Conservation (phyloP, 2,888 invertebrate genomes). For the Hylaea fasciaria region DNA sequence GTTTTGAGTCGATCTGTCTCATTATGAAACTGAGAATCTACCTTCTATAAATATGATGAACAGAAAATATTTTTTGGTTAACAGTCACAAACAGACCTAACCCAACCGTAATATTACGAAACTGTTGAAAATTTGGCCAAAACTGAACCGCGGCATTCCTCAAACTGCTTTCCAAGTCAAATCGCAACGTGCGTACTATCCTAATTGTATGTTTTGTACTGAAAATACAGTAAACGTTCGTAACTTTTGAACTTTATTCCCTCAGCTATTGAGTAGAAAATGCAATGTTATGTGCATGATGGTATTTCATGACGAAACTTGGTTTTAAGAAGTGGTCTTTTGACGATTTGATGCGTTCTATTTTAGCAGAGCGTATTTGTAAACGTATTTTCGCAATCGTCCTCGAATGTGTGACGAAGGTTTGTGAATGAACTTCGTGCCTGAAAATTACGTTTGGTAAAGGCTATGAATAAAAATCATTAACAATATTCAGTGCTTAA, state of each 20-base stretch:
- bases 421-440: constrained; percentile 24
- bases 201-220: constrained; percentile 29
- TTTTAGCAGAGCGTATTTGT: constrained; percentile 62
- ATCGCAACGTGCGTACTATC: constrained; percentile 59
- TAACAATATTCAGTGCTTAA: too few relatives aligned
- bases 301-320: constrained; percentile 43
- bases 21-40: neutral
- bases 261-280: constrained; percentile 14
- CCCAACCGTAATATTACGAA: constrained; percentile 53
- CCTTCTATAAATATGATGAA: neutral
- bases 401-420: constrained; percentile 21
- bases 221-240: constrained; percentile 12
- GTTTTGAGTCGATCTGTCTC: neutral
- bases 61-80: neutral
- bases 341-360: constrained; percentile 76
- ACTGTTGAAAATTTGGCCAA: constrained; percentile 61
- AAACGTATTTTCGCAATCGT: constrained; percentile 66
- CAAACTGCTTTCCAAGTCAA: constrained; percentile 74
- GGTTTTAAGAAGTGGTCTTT: constrained; percentile 58
- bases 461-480: neutral
- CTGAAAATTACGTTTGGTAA: constrained; percentile 13
- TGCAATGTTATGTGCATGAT: constrained; percentile 6
- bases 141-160: constrained; percentile 56
- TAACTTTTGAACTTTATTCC: constrained; percentile 19
- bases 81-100: constrained; percentile 26